These are phyloP conservation scores for Operophtera brumata DNA, from an alignment of 2,888 invertebrate genomes.

Conservation along the genomic window DNA sequence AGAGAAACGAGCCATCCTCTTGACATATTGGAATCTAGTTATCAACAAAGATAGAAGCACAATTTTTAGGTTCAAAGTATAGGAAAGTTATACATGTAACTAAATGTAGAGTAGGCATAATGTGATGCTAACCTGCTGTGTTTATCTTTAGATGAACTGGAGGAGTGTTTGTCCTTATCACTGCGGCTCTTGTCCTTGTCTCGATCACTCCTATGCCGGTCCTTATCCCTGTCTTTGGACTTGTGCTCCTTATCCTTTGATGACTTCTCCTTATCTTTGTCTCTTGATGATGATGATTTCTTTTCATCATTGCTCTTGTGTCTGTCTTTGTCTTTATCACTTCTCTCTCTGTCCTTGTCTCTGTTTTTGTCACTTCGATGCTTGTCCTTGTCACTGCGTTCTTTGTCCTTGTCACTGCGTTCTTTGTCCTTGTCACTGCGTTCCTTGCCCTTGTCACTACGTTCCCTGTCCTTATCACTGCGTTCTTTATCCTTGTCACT, in stretches of 20 bases:
- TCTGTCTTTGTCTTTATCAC: constrained; percentile 55
- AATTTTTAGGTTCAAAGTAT: too few relatives aligned
- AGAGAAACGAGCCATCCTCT: too few relatives aligned
- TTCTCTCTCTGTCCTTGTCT: constrained; percentile 51
- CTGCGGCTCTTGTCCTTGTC: constrained; percentile 64
- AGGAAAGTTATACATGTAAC: too few relatives aligned
- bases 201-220: constrained; percentile 62
- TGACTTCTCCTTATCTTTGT: constrained; percentile 52
- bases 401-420: constrained; percentile 51
- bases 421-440: constrained; percentile 53
- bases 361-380: constrained; percentile 52
- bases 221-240: constrained; percentile 69
- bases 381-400: constrained; percentile 51
- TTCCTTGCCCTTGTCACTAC: constrained; percentile 52
- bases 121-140: constrained; percentile 71
- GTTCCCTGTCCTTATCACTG: constrained; percentile 55
- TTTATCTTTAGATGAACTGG: constrained; percentile 77
- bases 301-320: constrained; percentile 67
- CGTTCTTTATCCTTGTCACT: constrained; percentile 61
- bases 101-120: not conserved
- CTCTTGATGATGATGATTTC: constrained; percentile 63
- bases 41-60: too few relatives aligned
- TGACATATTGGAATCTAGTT: too few relatives aligned
- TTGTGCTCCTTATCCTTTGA: constrained; percentile 75
- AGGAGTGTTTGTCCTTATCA: constrained; percentile 72